Base-by-base conservation (phyloP, 2,113 vertebrate species). In the Hyperopisus bebe region DNA sequence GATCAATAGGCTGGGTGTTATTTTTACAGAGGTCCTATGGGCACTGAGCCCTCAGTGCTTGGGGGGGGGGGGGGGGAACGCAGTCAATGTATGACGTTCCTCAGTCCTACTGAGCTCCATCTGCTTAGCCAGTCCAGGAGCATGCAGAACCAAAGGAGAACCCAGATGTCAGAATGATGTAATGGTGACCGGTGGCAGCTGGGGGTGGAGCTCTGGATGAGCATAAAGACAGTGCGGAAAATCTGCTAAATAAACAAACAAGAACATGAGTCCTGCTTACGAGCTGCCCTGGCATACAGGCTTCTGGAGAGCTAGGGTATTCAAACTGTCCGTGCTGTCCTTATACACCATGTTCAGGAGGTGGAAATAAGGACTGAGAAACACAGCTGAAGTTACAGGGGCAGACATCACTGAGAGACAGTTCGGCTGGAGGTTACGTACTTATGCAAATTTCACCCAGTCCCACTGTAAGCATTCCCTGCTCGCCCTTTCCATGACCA, bases 1-100 rank as follows among this genome's bases (percentile, higher is more conserved):
- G 66, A 89, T 89, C 88, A 89, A 89, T 55, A 89, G 88, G 74
- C 88, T 53, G 35, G n/a, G 66, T 70, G 66, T 74, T 88, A 88
- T 88, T 88, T 88, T 77, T 88, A 88, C 44, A 87, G n/a, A 87
- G 27, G 15, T n/a, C 48, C 27, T 31, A 47, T 7, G 21, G 84
- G 84, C 10, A 48, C 47, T 27, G 48, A 48, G 44, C 24, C 46
- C 44, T 48, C 46, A 24, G 46, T 27, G 6, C 1, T 35, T 53
- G 27, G 47, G n/a, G 15, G 48, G 11, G 19, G 39, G 80, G 47
- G 47, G 17, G 80, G 47, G 11, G 1, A 27, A 1, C 47, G 0
- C 8, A n/a, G 44, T 51, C 24, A 53, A 48, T 17, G 31, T 11
- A 39, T 39, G 70, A 77, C 3, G 31, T 77, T 17, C 31, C 70